Evolutionary conservation across 2,113 vertebrate genomes (phyloP).

Genomic region (Riparia riparia): DNA sequence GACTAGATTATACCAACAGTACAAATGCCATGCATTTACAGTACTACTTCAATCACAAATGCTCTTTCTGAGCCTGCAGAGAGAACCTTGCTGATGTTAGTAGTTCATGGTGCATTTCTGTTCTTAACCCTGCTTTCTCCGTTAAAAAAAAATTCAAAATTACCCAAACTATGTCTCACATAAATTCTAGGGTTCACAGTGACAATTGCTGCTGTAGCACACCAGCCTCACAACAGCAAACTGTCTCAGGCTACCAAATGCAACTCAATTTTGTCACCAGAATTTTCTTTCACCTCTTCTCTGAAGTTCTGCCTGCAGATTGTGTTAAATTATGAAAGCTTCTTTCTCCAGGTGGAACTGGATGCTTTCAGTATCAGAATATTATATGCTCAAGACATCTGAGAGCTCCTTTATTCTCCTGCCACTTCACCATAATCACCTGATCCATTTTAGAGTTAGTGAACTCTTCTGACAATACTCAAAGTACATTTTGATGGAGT

Average conservation of each 20-base stretch:
- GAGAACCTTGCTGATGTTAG: not conserved
- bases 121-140: not conserved
- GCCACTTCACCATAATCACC: not conserved
- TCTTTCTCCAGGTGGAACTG: not conserved
- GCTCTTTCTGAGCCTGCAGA: not conserved
- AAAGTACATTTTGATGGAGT: not conserved
- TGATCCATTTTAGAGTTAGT: not conserved
- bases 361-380: conserved; percentile 2
- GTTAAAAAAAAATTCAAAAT: not conserved
- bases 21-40: not conserved
- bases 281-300: not conserved
- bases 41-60: not conserved
- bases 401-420: not conserved
- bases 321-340: not conserved
- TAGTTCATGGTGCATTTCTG: not conserved
- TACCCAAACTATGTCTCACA: not conserved
- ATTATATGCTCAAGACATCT: not conserved
- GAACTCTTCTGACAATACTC: conserved; percentile 7
- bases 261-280: not conserved
- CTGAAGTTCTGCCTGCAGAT: not conserved
- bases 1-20: not conserved
- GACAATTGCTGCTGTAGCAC: not conserved
- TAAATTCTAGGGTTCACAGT: not conserved
- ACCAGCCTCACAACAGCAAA: not conserved
- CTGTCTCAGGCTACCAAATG: not conserved